Evolutionary conservation across 2,888 invertebrate genomes (phyloP).

Genomic region (Drosophila atripex): DNA sequence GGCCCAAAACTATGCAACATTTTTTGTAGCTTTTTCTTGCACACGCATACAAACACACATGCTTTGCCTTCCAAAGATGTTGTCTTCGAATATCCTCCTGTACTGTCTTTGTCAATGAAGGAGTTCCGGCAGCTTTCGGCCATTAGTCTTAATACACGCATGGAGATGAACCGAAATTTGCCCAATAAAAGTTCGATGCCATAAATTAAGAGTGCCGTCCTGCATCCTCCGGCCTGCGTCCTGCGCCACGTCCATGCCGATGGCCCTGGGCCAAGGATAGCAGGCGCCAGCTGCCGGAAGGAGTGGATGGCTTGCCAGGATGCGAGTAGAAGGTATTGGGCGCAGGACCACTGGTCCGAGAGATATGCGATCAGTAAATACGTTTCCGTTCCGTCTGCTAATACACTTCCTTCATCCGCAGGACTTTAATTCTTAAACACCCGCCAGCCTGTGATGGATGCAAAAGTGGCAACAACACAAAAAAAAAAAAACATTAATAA

Average conservation of each 20-base stretch:
- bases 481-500: conserved; percentile 4
- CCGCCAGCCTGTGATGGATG: conserved; percentile 46
- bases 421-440: conserved; percentile 52
- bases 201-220: conserved; percentile 77
- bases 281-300: conserved; percentile 32
- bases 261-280: conserved; percentile 41
- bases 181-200: conserved; percentile 84
- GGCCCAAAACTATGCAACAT: conserved; percentile 29
- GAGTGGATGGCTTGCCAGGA: conserved; percentile 2
- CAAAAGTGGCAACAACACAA: conserved; percentile 3
- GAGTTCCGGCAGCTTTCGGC: conserved; percentile 69
- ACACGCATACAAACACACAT: not conserved
- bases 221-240: conserved; percentile 28
- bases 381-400: conserved; percentile 81
- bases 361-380: conserved; percentile 81
- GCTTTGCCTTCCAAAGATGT: conserved; percentile 19
- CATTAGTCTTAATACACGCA: conserved; percentile 81
- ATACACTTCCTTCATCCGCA: conserved; percentile 80
- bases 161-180: conserved; percentile 82
- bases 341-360: conserved; percentile 19
- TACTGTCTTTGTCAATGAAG: conserved; percentile 63
- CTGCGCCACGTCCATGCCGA: conserved; percentile 40
- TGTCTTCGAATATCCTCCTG: conserved; percentile 21
- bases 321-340: conserved; percentile 21
- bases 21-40: not conserved